phyloP scores from a whole-genome alignment of 1,140 invertebrate species.

The Diachasmimorpha longicaudata region DNA sequence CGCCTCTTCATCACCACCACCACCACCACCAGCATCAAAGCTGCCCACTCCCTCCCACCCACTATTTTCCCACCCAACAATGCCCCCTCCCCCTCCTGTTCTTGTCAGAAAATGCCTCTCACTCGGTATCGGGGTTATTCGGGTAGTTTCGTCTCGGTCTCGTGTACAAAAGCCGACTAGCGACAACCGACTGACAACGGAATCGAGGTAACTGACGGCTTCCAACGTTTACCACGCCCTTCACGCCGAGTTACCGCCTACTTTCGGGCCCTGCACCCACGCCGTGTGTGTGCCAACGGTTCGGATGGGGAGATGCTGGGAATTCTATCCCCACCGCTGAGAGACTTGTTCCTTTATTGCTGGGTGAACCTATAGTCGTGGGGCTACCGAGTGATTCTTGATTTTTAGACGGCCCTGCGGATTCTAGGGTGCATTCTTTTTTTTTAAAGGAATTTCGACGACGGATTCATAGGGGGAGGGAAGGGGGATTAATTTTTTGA shows the following conservation, averaged over 20 bases:
- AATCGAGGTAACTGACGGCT: neutral
- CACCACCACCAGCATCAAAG: too few species aligned
- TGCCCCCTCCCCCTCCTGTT: neutral
- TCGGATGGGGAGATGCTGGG: neutral
- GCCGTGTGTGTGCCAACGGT: neutral
- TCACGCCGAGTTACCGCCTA: neutral
- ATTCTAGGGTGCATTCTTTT: neutral
- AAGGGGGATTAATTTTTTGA: too few species aligned
- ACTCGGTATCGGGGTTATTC: neutral
- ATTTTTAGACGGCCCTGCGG: neutral
- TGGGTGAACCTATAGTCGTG: neutral
- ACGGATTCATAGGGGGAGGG: too few species aligned
- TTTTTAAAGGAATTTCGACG: neutral
- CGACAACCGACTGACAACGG: neutral
- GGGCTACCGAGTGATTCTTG: neutral
- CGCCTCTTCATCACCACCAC: too few species aligned
- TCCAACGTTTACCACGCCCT: conserved; percentile 12
- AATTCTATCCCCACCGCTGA: neutral
- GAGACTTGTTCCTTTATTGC: neutral
- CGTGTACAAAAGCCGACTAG: neutral
- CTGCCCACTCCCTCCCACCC: neutral
- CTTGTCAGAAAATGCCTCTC: neutral
- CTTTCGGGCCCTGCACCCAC: conserved; percentile 15
- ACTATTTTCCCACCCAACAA: neutral
- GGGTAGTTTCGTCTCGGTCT: too few species aligned